Percentiles rank a stretch among this genome's conserved stretches.
Evolutionary conservation across 2,888 invertebrate species (phyloP).

Genomic region (Limnephilus marmoratus): DNA sequence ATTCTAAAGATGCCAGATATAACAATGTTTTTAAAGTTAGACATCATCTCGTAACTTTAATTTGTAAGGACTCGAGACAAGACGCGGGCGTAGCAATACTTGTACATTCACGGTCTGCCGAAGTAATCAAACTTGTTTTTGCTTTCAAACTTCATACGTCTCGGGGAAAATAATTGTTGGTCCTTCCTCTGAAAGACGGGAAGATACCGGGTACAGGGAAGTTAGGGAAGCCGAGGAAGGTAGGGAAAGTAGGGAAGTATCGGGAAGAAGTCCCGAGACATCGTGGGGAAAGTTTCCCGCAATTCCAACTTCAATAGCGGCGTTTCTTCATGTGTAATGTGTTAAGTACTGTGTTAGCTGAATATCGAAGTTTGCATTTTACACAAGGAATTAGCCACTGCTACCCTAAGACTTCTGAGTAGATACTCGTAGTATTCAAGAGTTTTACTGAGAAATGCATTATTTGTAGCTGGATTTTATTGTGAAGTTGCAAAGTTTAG

Average conservation of each 20-base stretch:
- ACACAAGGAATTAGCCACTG: neutral
- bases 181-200: neutral
- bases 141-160: neutral
- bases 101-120: neutral
- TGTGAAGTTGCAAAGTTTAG: neutral
- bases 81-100: neutral
- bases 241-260: neutral
- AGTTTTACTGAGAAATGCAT: neutral
- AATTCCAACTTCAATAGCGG: neutral
- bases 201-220: neutral
- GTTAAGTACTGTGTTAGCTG: neutral
- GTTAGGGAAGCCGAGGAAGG: neutral
- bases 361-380: neutral
- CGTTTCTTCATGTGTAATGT: neutral
- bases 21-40: neutral
- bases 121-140: neutral
- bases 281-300: neutral
- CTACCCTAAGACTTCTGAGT: neutral
- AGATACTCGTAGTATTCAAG: neutral
- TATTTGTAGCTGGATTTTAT: neutral
- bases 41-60: neutral
- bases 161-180: neutral
- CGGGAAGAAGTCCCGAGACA: neutral
- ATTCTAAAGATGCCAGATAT: neutral
- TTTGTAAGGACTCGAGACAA: neutral